Percentiles rank a stretch among this genome's conserved stretches.
Conservation (phyloP, 2,113 vertebrate genomes). For the Amphilophus citrinellus region DNA sequence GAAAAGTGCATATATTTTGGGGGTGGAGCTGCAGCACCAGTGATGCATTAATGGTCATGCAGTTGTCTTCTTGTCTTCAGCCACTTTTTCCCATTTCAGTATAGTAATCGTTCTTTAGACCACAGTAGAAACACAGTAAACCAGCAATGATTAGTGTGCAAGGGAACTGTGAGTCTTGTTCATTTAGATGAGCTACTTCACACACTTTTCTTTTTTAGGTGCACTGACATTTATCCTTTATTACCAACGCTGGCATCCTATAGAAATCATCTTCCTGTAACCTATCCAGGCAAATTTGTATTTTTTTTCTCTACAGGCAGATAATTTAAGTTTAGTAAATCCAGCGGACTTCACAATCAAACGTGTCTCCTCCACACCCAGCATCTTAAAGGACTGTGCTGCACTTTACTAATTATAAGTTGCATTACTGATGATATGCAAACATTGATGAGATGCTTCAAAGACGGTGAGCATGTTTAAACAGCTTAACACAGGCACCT, state of each 20-base stretch:
- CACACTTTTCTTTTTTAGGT: neutral
- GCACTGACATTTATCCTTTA: neutral
- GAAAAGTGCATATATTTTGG: neutral
- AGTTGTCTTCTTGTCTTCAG: fast-evolving
- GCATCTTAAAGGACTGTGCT: slow-evolving; percentile 13
- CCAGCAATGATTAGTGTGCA: neutral
- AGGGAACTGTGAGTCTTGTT: neutral
- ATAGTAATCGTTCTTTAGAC: no score
- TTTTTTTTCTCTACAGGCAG: neutral
- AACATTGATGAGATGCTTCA: slow-evolving; percentile 32
- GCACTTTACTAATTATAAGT: slow-evolving; percentile 50
- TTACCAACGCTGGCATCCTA: neutral
- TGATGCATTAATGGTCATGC: neutral
- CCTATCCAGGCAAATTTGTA: neutral
- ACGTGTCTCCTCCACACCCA: neutral
- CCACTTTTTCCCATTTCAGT: neutral
- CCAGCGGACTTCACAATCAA: neutral
- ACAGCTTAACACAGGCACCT: slow-evolving; percentile 13
- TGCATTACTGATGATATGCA: slow-evolving; percentile 43
- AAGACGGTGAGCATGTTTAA: slow-evolving; percentile 41
- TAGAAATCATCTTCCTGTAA: neutral
- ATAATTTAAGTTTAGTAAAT: slow-evolving; percentile 1
- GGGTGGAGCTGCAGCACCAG: neutral
- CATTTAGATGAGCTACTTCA: neutral
- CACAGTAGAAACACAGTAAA: neutral